Percentiles rank a stretch among this genome's conserved stretches.
These are phyloP conservation scores for Toxonevra muliebris DNA, from an alignment of 2,888 invertebrate genomes.

Conservation along the genomic window DNA sequence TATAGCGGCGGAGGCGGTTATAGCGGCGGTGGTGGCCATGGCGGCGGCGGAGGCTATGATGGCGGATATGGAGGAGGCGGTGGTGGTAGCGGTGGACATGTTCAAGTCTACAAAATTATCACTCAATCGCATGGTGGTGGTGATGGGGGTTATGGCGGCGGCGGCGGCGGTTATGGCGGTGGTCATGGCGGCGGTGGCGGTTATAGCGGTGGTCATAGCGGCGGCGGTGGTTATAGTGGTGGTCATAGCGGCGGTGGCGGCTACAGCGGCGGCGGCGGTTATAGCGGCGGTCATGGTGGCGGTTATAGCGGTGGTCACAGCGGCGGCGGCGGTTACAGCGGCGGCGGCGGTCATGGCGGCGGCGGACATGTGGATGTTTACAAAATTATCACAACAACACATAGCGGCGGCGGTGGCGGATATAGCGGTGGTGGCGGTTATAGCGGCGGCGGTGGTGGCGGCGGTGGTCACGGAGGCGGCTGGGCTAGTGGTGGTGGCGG, in stretches of 20 bases:
- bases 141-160: slow-evolving; percentile 20
- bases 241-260: slow-evolving; percentile 24
- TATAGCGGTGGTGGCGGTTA: slow-evolving; percentile 11
- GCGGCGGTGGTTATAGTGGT: background rate
- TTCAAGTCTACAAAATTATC: slow-evolving; percentile 24
- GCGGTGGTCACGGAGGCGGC: slow-evolving; percentile 23
- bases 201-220: background rate
- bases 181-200: slow-evolving; percentile 26
- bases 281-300: slow-evolving; percentile 10
- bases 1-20: slow-evolving; percentile 11
- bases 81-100: slow-evolving; percentile 8
- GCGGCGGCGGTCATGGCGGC: slow-evolving; percentile 13
- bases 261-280: slow-evolving; percentile 11
- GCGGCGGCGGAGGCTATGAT: background rate
- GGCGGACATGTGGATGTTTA: slow-evolving; percentile 12
- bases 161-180: slow-evolving; percentile 23
- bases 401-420: slow-evolving; percentile 23
- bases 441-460: slow-evolving; percentile 19
- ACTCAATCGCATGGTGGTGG: slow-evolving; percentile 3
- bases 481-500: slow-evolving; percentile 18
- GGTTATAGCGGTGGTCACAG: slow-evolving; percentile 19
- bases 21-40: slow-evolving; percentile 8
- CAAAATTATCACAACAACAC: no score
- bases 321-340: background rate
- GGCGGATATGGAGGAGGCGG: slow-evolving; percentile 13